Evolutionary conservation across 2,888 invertebrate genomes (phyloP).

Genomic region (Morpho achilles): DNA sequence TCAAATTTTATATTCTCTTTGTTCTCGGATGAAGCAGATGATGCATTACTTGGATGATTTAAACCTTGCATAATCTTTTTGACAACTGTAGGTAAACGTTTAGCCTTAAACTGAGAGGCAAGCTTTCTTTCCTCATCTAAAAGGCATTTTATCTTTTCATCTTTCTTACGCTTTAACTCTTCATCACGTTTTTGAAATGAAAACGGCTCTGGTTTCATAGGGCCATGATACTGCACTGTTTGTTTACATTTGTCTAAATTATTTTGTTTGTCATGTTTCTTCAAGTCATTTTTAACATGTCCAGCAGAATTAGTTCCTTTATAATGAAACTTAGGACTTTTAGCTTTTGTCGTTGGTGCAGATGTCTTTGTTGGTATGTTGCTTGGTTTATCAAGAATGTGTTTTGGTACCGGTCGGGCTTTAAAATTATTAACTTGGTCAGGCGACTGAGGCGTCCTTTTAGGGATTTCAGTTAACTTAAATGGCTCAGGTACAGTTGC

Average conservation of each 20-base stretch:
- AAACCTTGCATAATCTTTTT: constrained; percentile 60
- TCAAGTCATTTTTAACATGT: constrained; percentile 34
- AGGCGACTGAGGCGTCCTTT: constrained; percentile 51
- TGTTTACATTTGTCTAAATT: constrained; percentile 38
- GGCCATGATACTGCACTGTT: constrained; percentile 44
- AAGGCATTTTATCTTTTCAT: constrained; percentile 79
- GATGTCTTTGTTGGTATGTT: constrained; percentile 47
- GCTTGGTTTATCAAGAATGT: constrained; percentile 65
- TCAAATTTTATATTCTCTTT: constrained; percentile 79
- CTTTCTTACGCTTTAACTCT: constrained; percentile 74
- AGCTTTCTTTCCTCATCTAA: constrained; percentile 80
- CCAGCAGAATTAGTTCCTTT: constrained; percentile 48
- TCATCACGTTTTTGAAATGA: constrained; percentile 84
- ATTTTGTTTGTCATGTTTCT: constrained; percentile 21
- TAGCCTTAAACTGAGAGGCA: constrained; percentile 83
- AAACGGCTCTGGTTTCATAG: constrained; percentile 76
- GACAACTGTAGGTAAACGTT: constrained; percentile 79
- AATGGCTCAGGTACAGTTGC: constrained; percentile 82
- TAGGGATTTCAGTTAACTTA: constrained; percentile 78
- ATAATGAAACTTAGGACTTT: constrained; percentile 57
- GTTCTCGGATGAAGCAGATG: constrained; percentile 61
- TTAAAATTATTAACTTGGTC: constrained; percentile 62
- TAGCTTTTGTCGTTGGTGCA: constrained; percentile 46
- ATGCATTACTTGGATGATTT: constrained; percentile 37
- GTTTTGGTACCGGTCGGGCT: constrained; percentile 82